Conservation (phyloP, 2,113 vertebrate genomes). For the Caretta caretta region DNA sequence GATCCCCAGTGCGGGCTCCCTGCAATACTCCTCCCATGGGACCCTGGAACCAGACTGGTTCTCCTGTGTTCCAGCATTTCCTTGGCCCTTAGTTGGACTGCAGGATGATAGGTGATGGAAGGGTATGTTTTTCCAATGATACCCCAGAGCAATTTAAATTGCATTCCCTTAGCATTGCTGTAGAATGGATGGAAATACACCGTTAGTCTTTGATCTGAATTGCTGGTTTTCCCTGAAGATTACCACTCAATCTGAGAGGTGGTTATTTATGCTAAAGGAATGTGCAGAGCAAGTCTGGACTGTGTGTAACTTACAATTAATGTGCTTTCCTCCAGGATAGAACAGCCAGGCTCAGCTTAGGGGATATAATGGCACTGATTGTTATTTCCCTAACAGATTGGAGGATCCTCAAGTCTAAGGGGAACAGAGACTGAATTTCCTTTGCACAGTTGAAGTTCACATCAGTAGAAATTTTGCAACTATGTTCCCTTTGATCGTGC, state of each 20-base stretch:
- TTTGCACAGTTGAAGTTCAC: not conserved
- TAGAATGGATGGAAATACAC: not conserved
- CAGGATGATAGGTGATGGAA: not conserved
- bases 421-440: not conserved
- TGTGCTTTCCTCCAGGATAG: not conserved
- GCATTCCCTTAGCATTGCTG: not conserved
- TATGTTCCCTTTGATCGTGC: not conserved
- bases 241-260: not conserved
- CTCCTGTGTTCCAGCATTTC: not conserved
- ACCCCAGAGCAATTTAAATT: not conserved
- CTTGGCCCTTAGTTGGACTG: not conserved
- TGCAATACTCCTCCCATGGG: not conserved
- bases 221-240: not conserved
- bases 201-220: not conserved
- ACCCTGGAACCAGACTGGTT: not conserved
- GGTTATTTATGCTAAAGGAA: not conserved
- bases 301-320: fast-evolving
- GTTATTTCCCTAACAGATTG: fast-evolving
- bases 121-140: not conserved
- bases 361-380: not conserved
- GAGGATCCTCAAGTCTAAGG: not conserved
- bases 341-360: not conserved
- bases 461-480: not conserved
- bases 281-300: not conserved
- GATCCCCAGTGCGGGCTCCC: no score